phyloP scores from a whole-genome alignment of 1,140 invertebrate species.

The Melanaphis sacchari region DNA sequence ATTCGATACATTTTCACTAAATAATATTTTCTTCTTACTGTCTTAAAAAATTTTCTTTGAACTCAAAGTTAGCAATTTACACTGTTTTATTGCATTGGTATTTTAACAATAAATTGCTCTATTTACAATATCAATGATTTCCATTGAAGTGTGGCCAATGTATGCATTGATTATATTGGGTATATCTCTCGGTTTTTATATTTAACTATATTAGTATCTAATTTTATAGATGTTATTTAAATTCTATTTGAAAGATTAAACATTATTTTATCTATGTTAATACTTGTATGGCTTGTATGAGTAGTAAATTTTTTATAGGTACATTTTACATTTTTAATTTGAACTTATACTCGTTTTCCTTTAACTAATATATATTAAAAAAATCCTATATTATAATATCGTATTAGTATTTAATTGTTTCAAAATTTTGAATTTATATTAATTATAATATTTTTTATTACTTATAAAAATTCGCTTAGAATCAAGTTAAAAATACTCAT shows the following conservation, averaged over 20 bases:
- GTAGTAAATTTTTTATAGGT: neutral
- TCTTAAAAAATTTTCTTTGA: neutral
- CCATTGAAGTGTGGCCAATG: neutral
- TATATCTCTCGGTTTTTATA: neutral
- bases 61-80: neutral
- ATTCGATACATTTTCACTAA: neutral
- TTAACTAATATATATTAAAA: neutral
- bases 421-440: neutral
- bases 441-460: neutral
- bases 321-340: neutral
- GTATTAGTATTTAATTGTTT: neutral
- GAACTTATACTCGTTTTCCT: neutral
- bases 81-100: neutral
- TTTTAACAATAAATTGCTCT: constrained; percentile 12
- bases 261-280: neutral
- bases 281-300: neutral
- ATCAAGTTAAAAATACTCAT: neutral
- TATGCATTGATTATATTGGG: neutral
- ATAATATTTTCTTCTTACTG: neutral
- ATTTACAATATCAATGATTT: constrained; percentile 14
- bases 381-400: neutral
- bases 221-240: neutral
- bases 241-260: neutral
- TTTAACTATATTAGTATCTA: neutral
- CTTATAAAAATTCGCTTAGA: neutral